Base-by-base conservation (phyloP, 2,113 vertebrate species). In the Hiodon tergisus region DNA sequence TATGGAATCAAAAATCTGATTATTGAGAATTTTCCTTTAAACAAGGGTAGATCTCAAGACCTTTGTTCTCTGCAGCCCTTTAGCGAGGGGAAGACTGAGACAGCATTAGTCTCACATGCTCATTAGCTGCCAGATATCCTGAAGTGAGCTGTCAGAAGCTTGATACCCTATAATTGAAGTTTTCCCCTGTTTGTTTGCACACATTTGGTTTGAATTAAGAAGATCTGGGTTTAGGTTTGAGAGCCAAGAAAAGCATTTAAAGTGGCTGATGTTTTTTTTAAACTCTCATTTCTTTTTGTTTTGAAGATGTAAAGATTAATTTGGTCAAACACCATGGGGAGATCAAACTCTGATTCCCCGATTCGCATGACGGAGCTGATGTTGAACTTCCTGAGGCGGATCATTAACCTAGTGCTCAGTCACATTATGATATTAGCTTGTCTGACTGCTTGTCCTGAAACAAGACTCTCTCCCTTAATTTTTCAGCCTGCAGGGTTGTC, bases 121-220 rank as follows among this genome's bases (percentile, higher is more conserved):
- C 54, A 67, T 73, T 72, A 50, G 71, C 63, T 60, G 63, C 31
- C 13, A 66, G 31, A 55, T 58, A 17, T 59, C 69, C 51, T 66
- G 52, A 14, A 65, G 13, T 16, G 62, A 72, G 61, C 63, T 4
- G 69, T 72, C 61, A 48, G 61, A 58, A 9, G 52, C 61, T 60
- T 51, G 17, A 69, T 51, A 10, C 62, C 67, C 50, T 62, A 51
- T 71, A 77, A 73, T 73, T 68, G 53, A 77, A 77, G 58, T 17
- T 10, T 73, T 73, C 71, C 71, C 57, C 46, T 77, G 71, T 61
- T 73, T 61, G 61, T 71, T 71, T 65, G 48, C 16, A 46, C 66
- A 67, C 76, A 77, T 77, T 72, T 77, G 76, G n/a, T 71, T 77
- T 59, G 13, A 73, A 73, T 77, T 68, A 73, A 77, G 57, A 66